Evolutionary conservation across 2,888 invertebrate genomes (phyloP), one percentile per base, ranked within the genome.

Genomic region (Synanthedon myopaeformis): DNA sequence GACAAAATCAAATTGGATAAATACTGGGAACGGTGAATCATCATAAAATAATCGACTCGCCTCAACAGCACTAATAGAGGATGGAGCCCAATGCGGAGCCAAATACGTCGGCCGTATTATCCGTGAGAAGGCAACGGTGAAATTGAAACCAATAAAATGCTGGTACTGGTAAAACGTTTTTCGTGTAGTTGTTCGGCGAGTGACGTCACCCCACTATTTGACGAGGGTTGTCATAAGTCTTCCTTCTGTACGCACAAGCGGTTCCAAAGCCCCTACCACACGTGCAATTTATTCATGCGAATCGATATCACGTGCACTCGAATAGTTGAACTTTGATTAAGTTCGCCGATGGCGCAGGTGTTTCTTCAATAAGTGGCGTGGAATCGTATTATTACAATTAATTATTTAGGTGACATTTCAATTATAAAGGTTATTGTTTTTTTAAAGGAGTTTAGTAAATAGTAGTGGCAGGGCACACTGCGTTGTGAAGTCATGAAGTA

Each of bases 141-240:
- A 83, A 85, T 84, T 76, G 84, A 84, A 84, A 83, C 82, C 84
- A 84, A 83, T 81, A 80, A 84, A 86, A 84, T 81, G 79, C 78
- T 75, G 63, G 67, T 70, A 69, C 65, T 66, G 74, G 74, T 83
- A 75, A 84, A 85, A 85, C 81, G 82, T 76, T 83, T 83, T 78
- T 75, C 76, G 69, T 81, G 82, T 82, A 71, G 58, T 57, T 51
- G 56, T 62, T 60, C 61, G 65, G 61, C 61, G 70, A 66, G 71
- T 72, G 78, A 76, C 74, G 72, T 63, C 55, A 52, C 68, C 66
- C 63, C 59, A 59, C 60, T 62, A 60, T 66, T 70, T 83, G 85
- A 85, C 80, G 74, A 79, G 83, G 85, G 84, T 85, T 78, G 81
- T 86, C 86, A 86, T 86, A 85, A 83, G 84, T 80, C 84, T 84